phyloP scores from a whole-genome alignment of 2,797 vertebrate genomes.

The Hoplostethus mediterraneus region DNA sequence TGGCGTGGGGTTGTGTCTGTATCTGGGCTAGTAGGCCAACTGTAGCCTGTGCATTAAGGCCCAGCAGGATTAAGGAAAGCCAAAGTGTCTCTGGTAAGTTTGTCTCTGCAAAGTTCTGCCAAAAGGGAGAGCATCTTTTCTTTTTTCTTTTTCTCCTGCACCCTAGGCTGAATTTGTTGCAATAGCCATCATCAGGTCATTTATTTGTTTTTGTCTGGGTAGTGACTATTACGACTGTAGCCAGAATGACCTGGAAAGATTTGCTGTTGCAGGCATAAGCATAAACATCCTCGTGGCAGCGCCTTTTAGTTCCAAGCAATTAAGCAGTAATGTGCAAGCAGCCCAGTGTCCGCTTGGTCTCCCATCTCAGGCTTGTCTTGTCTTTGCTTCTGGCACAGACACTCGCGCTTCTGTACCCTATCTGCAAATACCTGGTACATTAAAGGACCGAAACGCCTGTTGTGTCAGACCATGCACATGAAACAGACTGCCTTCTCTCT shows the following conservation, averaged over 20 bases:
- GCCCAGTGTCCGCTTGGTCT: slow-evolving; percentile 60
- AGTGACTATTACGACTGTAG: slow-evolving; percentile 52
- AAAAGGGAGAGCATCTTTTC: slow-evolving; percentile 23
- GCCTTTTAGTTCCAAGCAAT: slow-evolving; percentile 80
- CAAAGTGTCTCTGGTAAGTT: slow-evolving; percentile 54
- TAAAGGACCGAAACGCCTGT: slow-evolving; percentile 67
- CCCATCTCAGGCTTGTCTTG: slow-evolving; percentile 60
- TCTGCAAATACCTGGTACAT: slow-evolving; percentile 68
- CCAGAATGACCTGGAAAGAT: slow-evolving; percentile 69
- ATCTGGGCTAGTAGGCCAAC: slow-evolving; percentile 76
- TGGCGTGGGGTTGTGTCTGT: slow-evolving; percentile 55
- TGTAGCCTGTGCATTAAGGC: slow-evolving; percentile 40
- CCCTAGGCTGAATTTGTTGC: slow-evolving; percentile 46
- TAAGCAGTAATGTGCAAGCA: slow-evolving; percentile 77
- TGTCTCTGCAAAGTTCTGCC: slow-evolving; percentile 56
- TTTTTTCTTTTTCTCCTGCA: not conserved
- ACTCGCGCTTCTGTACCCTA: slow-evolving; percentile 57
- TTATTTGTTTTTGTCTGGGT: slow-evolving; percentile 49
- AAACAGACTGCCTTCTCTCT: slow-evolving; percentile 62
- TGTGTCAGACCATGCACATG: slow-evolving; percentile 61
- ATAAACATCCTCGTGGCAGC: slow-evolving; percentile 78
- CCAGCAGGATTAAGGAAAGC: slow-evolving; percentile 29
- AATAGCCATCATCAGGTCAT: slow-evolving; percentile 33
- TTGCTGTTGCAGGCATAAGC: slow-evolving; percentile 74
- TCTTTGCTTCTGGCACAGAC: slow-evolving; percentile 64